These are phyloP conservation scores for Quadroppia sp. DNA, from an alignment of 2,888 invertebrate species.

Conservation along the genomic window DNA sequence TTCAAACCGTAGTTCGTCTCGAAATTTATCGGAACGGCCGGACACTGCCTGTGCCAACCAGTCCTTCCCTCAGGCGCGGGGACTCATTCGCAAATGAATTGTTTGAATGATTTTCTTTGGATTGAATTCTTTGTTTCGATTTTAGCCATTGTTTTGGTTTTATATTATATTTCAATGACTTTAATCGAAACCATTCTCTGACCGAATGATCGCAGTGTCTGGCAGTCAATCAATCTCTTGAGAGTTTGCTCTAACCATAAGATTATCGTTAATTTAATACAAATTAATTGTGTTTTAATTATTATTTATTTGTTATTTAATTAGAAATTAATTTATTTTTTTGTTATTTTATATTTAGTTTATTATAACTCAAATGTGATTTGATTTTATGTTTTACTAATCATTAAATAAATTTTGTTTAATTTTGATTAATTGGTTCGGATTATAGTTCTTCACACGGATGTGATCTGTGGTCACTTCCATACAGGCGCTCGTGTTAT, in stretches of 20 bases:
- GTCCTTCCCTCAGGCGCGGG: slow-evolving; percentile 16
- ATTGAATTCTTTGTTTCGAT: slow-evolving; percentile 12
- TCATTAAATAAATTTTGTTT: too few species aligned
- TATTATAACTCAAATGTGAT: background rate
- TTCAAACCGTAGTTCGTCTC: slow-evolving; percentile 7
- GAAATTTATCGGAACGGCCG: slow-evolving; percentile 39
- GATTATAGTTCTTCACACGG: too few species aligned
- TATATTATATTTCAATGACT: slow-evolving; percentile 14
- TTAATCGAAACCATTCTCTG: background rate
- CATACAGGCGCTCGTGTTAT: too few species aligned
- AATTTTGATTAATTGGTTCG: too few species aligned
- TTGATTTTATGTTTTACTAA: background rate
- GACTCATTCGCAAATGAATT: slow-evolving; percentile 35
- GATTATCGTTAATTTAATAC: too few species aligned
- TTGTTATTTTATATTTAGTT: background rate
- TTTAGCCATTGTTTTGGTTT: background rate
- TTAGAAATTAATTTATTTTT: too few species aligned
- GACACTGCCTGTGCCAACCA: slow-evolving; percentile 38
- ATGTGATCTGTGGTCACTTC: too few species aligned
- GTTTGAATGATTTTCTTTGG: background rate
- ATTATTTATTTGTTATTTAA: background rate
- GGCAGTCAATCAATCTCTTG: slow-evolving; percentile 13
- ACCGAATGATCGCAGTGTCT: slow-evolving; percentile 14
- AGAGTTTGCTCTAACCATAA: too few species aligned
- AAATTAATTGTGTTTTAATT: background rate